A percentile compares a stretch with the other conserved stretches of the same genome.
Evolutionary conservation across 2,113 vertebrate species (phyloP).

Genomic region (Mixornis gularis): DNA sequence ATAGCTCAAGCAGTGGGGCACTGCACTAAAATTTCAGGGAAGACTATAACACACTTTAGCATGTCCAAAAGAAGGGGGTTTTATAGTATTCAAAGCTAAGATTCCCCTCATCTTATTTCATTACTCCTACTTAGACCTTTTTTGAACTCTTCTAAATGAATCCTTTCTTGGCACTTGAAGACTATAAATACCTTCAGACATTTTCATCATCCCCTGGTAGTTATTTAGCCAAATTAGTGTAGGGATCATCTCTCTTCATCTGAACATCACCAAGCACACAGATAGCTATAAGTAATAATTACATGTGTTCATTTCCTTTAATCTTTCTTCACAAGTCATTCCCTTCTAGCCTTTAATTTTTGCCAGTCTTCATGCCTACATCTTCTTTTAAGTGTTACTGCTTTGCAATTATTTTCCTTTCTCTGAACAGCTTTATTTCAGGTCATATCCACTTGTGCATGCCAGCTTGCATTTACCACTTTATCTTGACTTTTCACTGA

Average conservation of each 20-base stretch:
- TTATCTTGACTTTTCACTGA: not conserved
- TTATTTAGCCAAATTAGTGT: constrained; percentile 47
- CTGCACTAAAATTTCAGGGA: not conserved
- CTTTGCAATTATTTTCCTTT: constrained; percentile 25
- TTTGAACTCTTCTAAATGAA: constrained; percentile 28
- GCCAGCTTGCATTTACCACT: not conserved
- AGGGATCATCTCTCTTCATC: constrained; percentile 46
- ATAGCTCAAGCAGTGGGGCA: not conserved
- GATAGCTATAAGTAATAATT: constrained; percentile 49
- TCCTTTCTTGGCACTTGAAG: constrained; percentile 31
- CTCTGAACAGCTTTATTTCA: not conserved
- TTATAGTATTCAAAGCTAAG: not conserved
- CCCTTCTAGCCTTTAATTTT: constrained; percentile 42
- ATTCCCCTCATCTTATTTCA: constrained; percentile 23
- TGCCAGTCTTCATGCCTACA: not conserved
- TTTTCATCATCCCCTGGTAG: constrained; percentile 32
- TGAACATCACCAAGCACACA: constrained; percentile 6
- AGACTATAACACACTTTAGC: not conserved
- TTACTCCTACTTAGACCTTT: constrained; percentile 31
- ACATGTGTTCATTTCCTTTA: constrained; percentile 45
- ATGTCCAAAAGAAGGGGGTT: not conserved
- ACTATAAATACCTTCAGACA: constrained; percentile 34
- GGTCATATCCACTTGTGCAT: not conserved
- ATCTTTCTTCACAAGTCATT: constrained; percentile 52
- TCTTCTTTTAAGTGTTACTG: constrained; percentile 4